Evolutionary conservation across 2,797 vertebrate species (phyloP).

Genomic region (Acipenser transmontanus): DNA sequence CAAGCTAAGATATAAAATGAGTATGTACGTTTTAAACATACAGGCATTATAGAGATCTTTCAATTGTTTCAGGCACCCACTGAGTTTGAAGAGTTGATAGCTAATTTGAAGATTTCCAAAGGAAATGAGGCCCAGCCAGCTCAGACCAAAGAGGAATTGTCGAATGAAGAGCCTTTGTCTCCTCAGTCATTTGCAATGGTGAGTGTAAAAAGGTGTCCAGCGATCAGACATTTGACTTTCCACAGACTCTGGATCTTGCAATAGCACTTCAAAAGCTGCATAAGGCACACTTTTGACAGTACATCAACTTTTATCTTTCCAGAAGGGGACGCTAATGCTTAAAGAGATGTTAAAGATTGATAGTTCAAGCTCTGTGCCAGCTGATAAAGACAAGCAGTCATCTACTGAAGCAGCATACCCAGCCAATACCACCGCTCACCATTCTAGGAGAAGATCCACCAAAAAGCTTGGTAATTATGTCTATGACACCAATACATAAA

Average conservation of each 20-base stretch:
- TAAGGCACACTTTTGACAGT: neutral
- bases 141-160: conserved; percentile 35
- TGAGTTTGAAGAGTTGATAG: conserved; percentile 82
- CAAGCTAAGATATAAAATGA: too few species aligned
- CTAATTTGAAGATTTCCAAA: conserved; percentile 75
- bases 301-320: conserved; percentile 16
- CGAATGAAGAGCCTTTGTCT: conserved; percentile 75
- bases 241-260: too few species aligned
- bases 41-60: too few species aligned
- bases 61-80: conserved; percentile 40
- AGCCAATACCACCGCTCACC: conserved; percentile 44
- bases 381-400: conserved; percentile 46
- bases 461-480: conserved; percentile 77
- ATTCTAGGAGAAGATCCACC: conserved; percentile 63
- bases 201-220: conserved; percentile 12
- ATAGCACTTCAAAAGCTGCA: too few species aligned
- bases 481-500: neutral
- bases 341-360: conserved; percentile 98
- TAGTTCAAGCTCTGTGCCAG: conserved; percentile 51
- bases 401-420: conserved; percentile 35
- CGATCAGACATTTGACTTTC: too few species aligned
- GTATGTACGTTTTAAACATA: too few species aligned
- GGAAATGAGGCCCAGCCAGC: conserved; percentile 53
- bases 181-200: conserved; percentile 96
- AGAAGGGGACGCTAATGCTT: conserved; percentile 92